These are phyloP conservation scores for Dendropsophus ebraccatus DNA, from an alignment of 2,113 vertebrate genomes.

Conservation along the genomic window DNA sequence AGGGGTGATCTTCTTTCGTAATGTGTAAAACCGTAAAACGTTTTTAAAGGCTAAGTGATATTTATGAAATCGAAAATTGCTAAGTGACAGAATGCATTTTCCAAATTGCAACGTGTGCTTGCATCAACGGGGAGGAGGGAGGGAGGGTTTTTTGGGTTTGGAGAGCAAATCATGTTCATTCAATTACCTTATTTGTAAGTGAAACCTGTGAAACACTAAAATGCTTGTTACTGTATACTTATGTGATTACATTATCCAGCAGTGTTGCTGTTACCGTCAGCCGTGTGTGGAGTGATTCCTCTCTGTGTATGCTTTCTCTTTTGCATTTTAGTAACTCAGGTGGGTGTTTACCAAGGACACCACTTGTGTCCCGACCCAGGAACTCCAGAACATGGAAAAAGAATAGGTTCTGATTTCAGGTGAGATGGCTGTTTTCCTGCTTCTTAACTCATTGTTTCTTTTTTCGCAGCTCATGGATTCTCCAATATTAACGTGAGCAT, in stretches of 20 bases:
- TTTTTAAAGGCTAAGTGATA: background rate
- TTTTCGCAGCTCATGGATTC: background rate
- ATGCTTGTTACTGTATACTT: conserved; percentile 61
- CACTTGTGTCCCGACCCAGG: conserved; percentile 99
- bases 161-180: conserved; percentile 43
- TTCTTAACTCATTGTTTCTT: background rate
- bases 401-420: conserved; percentile 98
- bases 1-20: background rate
- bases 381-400: conserved; percentile 95
- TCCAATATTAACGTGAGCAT: background rate
- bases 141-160: conserved; percentile 2
- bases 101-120: background rate
- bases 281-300: conserved; percentile 66
- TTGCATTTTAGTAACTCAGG: conserved; percentile 94
- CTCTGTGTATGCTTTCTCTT: conserved; percentile 76
- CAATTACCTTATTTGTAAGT: conserved; percentile 31
- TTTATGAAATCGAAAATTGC: background rate
- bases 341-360: conserved; percentile 97
- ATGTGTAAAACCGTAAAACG: background rate
- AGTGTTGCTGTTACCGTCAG: conserved; percentile 54
- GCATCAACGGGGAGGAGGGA: background rate
- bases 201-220: background rate
- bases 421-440: conserved; percentile 69
- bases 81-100: background rate
- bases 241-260: conserved; percentile 66